Evolutionary conservation across 92 coral and sea anemone species (phyloP).

Genomic region (Palythoa grandis): DNA sequence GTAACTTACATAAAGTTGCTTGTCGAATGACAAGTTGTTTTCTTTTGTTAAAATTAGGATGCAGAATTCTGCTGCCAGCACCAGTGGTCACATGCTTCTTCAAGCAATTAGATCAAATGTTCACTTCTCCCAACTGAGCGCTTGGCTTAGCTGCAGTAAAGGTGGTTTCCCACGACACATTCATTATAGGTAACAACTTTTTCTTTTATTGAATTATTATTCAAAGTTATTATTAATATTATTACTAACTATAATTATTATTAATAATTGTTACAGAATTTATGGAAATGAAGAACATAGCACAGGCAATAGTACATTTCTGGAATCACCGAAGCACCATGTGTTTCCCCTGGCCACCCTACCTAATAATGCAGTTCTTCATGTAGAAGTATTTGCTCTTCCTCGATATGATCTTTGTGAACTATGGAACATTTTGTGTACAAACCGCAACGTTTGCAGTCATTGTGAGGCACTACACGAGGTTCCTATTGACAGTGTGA

Average conservation of each 20-base stretch:
- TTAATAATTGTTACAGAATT: constrained; percentile 3
- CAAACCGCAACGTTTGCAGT: background rate
- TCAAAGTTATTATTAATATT: background rate
- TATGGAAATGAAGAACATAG: constrained; percentile 8
- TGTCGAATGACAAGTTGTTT: no score
- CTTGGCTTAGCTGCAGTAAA: constrained; percentile 91
- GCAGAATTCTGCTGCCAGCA: constrained; percentile 22
- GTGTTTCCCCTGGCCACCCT: constrained; percentile 42
- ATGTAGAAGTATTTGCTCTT: constrained; percentile 20
- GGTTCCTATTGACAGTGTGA: background rate
- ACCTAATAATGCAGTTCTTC: constrained; percentile 29
- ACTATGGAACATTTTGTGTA: constrained; percentile 6
- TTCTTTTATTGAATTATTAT: no score
- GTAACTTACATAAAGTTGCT: no score
- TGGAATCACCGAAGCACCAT: constrained; percentile 17
- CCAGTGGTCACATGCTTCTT: constrained; percentile 80
- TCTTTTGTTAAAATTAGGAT: constrained; percentile 16
- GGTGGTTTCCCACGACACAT: constrained; percentile 73
- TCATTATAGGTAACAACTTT: constrained; percentile 64
- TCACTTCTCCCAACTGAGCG: constrained; percentile 97
- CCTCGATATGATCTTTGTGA: constrained; percentile 32
- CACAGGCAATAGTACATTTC: background rate
- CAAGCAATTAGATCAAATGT: constrained; percentile 94
- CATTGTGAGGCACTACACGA: background rate
- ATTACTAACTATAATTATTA: background rate